phyloP scores from a whole-genome alignment of 1,140 invertebrate species.

The Matsumurasca onukii region DNA sequence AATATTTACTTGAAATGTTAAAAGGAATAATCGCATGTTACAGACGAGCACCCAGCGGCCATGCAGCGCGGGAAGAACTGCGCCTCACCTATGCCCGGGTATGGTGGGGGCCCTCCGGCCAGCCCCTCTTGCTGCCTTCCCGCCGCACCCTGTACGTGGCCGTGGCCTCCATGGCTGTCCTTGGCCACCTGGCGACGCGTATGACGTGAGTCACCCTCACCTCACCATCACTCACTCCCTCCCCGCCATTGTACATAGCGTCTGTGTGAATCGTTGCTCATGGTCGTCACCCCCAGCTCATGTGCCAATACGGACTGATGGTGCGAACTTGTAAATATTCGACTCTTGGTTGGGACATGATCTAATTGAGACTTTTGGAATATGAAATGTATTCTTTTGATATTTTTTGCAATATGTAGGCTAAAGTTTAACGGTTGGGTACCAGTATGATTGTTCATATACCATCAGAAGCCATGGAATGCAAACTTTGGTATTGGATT shows the following conservation, averaged over 20 bases:
- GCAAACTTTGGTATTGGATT: too few relatives aligned
- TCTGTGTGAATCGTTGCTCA: slow-evolving; percentile 20
- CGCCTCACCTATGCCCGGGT: slow-evolving; percentile 53
- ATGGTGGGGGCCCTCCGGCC: slow-evolving; percentile 52
- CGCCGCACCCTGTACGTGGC: slow-evolving; percentile 32
- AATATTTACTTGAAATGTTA: too few relatives aligned
- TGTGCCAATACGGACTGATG: not conserved
- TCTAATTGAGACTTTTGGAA: not conserved
- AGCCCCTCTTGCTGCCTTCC: slow-evolving; percentile 50
- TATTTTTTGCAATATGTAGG: too few relatives aligned
- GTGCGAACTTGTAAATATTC: not conserved
- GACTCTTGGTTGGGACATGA: too few relatives aligned
- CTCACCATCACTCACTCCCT: too few relatives aligned
- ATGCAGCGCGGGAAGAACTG: slow-evolving; percentile 57
- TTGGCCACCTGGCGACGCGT: slow-evolving; percentile 34
- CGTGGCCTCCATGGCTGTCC: slow-evolving; percentile 33
- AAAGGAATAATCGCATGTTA: too few relatives aligned
- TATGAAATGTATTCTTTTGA: not conserved
- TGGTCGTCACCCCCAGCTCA: not conserved
- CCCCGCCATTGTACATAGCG: slow-evolving; percentile 18
- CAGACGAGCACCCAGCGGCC: slow-evolving; percentile 56
- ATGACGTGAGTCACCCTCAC: slow-evolving; percentile 39
- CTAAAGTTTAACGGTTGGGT: too few relatives aligned
- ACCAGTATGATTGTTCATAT: too few relatives aligned
- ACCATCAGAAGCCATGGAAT: too few relatives aligned